Conservation (phyloP, 2,888 invertebrate species). For the Tiphia femorata region DNA sequence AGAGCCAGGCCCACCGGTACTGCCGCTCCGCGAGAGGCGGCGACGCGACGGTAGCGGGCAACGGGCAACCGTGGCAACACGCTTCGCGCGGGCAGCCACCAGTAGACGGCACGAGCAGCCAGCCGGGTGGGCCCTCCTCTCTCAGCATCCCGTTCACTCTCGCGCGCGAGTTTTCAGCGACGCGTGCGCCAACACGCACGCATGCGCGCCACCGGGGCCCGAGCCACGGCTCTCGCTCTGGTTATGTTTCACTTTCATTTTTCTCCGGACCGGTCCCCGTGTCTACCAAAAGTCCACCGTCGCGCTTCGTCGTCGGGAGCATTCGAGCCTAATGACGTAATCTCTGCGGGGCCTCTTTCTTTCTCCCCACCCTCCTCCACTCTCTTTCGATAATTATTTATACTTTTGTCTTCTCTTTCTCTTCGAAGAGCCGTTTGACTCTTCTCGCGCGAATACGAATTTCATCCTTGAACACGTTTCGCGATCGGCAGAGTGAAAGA, state of each 20-base stretch:
- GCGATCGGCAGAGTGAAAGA: not conserved
- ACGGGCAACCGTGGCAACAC: too few relatives aligned
- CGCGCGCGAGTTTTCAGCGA: constrained; percentile 11
- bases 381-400: too few relatives aligned
- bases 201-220: not conserved
- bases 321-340: not conserved
- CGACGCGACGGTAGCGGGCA: constrained; percentile 23
- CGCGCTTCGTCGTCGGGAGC: not conserved
- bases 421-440: too few relatives aligned
- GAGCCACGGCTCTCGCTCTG: not conserved
- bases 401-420: too few relatives aligned
- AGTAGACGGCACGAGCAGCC: too few relatives aligned
- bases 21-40: too few relatives aligned
- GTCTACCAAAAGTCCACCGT: constrained; percentile 18
- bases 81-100: too few relatives aligned
- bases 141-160: constrained; percentile 66
- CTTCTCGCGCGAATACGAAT: too few relatives aligned
- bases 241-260: constrained; percentile 53
- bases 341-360: not conserved
- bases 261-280: constrained; percentile 31
- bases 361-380: too few relatives aligned
- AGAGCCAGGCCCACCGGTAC: constrained; percentile 47
- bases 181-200: not conserved
- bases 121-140: constrained; percentile 40
- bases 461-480: not conserved